Evolutionary conservation across 2,797 vertebrate genomes (phyloP).

Genomic region (Prunella strophiata): DNA sequence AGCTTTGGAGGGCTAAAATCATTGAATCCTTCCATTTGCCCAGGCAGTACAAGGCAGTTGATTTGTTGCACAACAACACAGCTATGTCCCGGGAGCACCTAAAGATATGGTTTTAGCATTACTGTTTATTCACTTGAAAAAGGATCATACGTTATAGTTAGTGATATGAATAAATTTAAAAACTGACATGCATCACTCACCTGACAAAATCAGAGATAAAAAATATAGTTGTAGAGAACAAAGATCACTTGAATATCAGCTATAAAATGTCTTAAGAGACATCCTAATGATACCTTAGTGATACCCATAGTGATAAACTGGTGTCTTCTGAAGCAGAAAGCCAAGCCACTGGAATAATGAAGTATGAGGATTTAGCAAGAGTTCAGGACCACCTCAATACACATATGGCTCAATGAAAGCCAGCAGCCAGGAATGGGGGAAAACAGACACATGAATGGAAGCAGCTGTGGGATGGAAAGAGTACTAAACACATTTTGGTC

Average conservation of each 20-base stretch:
- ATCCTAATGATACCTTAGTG: neutral
- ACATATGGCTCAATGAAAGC: neutral
- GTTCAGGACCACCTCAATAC: neutral
- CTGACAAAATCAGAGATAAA: neutral
- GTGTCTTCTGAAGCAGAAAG: neutral
- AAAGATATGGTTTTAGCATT: neutral
- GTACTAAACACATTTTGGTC: neutral
- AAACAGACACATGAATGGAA: neutral
- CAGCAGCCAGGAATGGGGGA: neutral
- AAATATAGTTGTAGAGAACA: neutral
- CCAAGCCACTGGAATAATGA: neutral
- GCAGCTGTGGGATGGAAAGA: neutral
- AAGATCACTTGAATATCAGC: neutral
- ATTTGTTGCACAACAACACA: constrained; percentile 77
- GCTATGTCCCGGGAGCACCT: constrained; percentile 73
- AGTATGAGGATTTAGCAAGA: neutral
- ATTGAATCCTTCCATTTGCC: constrained; percentile 73
- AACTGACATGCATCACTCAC: neutral
- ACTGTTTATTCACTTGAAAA: neutral
- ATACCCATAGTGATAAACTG: neutral
- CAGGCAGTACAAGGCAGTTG: constrained; percentile 75
- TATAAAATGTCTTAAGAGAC: neutral
- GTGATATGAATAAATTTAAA: neutral
- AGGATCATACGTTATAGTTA: neutral
- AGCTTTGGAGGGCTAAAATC: constrained; percentile 64